These are phyloP conservation scores for Sarcophaga variegata DNA, from an alignment of 2,888 invertebrate species.

Conservation along the genomic window DNA sequence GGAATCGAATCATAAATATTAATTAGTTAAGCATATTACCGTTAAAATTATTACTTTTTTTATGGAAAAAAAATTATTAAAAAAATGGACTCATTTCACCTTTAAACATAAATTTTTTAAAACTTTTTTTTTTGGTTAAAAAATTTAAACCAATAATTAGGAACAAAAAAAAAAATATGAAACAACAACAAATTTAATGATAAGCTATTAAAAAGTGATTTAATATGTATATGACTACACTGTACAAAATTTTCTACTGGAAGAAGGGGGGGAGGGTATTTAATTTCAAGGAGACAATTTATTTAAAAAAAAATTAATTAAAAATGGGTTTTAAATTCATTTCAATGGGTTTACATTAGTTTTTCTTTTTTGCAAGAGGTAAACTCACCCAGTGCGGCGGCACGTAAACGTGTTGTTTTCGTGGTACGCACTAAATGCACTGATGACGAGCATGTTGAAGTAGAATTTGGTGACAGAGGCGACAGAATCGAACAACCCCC, in stretches of 20 bases:
- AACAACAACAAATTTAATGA: not conserved
- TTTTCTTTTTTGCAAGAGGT: conserved; percentile 26
- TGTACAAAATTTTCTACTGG: conserved; percentile 5
- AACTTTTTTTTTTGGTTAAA: too few species aligned
- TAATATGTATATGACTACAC: conserved; percentile 25
- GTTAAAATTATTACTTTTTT: not conserved
- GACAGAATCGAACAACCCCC: conserved; percentile 49
- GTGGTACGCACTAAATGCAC: conserved; percentile 85
- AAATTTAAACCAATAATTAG: conserved; percentile 36
- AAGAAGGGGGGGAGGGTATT: not conserved
- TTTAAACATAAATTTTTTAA: not conserved
- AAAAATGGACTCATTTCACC: not conserved
- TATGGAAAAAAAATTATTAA: not conserved
- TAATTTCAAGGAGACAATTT: not conserved
- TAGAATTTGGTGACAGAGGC: conserved; percentile 64
- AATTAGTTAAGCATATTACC: not conserved
- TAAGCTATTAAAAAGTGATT: conserved; percentile 36
- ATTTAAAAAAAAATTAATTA: not conserved
- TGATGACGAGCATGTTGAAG: conserved; percentile 58
- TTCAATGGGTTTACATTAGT: not conserved
- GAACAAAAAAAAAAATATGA: not conserved
- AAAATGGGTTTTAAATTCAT: not conserved
- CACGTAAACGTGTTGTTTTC: conserved; percentile 87
- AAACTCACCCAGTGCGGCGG: conserved; percentile 84
- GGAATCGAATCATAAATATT: conserved; percentile 2